Evolutionary conservation across 1,140 invertebrate species (phyloP), one percentile per base, ranked within the genome.

Genomic region (Hyles euphorbiae): DNA sequence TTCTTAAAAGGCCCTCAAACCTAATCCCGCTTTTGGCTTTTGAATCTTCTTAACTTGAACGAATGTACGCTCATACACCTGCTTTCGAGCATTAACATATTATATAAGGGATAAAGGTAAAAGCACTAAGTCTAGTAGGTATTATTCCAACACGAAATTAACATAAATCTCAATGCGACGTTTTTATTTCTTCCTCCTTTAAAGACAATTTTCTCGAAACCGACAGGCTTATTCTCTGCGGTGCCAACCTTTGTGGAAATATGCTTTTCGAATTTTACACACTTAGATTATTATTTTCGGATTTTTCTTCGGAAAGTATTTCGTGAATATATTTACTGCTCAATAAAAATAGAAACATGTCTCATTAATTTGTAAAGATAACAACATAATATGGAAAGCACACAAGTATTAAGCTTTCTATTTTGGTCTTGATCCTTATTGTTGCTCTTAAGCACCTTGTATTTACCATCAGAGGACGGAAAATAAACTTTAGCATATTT

Each of bases 1-100:
- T 83, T 81, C 80, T 87, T 83, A 80, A 82, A 82, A 81, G 78
- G 70, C 74, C 74, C 69, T 76, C 59, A 70, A 77, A 72, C 72
- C 75, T 81, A 80, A 83, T 84, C 78, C 77, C 56, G 70, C 69
- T 79, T 76, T 80, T 70, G 69, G 72, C 67, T 78, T 73, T 77
- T 74, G 70, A 79, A 81, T 81, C 76, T 70, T 70, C 72, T 75
- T 73, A 72, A 72, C 56, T 74, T 68, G 63, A 75, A 70, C 65
- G 63, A 73, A 57, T 67, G 65, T 64, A 64, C 54, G 53, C 51
- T 68, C 60, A 66, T 66, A 63, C 71, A 77, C 72, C 68, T 73
- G 65, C 57, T 53, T 56, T 56, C 55, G 46, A 67, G 62, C 63
- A 72, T 72, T 67, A 67, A 63, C 56, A 63, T 59, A 56, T 62